Percentiles rank a stretch among this genome's conserved stretches.
These are phyloP conservation scores for Anguilla japonica DNA, from an alignment of 2,113 vertebrate species.

Conservation along the genomic window DNA sequence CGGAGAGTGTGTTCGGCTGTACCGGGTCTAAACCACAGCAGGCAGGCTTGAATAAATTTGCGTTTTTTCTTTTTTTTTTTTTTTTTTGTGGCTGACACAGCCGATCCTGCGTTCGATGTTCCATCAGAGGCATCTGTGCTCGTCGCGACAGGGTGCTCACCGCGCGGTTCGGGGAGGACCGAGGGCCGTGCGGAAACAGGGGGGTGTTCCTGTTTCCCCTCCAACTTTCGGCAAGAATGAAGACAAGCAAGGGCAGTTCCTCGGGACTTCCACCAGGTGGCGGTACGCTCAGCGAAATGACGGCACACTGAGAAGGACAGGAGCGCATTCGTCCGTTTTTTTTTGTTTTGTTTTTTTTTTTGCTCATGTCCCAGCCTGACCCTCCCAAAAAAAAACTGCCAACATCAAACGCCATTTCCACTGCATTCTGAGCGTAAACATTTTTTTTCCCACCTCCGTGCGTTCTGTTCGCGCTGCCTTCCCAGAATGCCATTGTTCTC, in stretches of 20 bases:
- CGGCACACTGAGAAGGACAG: not conserved
- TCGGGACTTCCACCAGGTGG: conserved; percentile 55
- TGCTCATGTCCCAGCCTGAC: not conserved
- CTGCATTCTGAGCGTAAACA: not conserved
- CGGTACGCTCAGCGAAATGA: conserved; percentile 51
- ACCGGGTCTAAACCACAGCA: conserved; percentile 37
- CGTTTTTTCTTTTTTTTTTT: conserved; percentile 10
- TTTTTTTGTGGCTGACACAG: conserved; percentile 39
- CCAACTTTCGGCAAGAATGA: not conserved
- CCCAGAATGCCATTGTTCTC: not conserved
- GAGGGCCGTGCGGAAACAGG: not conserved
- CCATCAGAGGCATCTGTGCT: not conserved
- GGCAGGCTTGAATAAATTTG: conserved; percentile 40
- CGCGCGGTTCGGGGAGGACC: not conserved
- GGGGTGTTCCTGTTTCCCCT: not conserved
- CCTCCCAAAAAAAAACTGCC: not conserved
- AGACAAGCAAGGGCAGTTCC: conserved; percentile 23
- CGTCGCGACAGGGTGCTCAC: conserved; percentile 10
- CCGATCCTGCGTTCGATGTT: conserved; percentile 28
- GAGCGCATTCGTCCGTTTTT: conserved; percentile 19
- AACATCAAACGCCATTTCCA: not conserved
- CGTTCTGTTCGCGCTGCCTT: not conserved
- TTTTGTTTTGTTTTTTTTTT: not conserved
- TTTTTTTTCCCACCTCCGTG: not conserved
- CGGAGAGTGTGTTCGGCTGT: conserved; percentile 22